Evolutionary conservation across 2,888 invertebrate species (phyloP).

Genomic region (Peribatodes rhomboidaria): DNA sequence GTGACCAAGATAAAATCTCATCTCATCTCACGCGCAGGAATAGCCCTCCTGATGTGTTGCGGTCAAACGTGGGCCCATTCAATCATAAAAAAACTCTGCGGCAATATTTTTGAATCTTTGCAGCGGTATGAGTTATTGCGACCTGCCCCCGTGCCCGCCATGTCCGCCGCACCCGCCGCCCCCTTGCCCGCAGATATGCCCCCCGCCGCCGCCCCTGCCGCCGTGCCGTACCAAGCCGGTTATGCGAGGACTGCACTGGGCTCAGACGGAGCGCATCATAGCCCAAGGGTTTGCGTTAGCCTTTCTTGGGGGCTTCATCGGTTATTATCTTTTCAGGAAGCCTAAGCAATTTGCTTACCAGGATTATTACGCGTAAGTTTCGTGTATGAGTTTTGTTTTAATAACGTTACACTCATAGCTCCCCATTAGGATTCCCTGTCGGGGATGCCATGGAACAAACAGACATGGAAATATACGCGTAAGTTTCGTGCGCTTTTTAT

Average conservation of each 20-base stretch:
- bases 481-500: too few relatives aligned
- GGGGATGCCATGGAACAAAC: too few relatives aligned
- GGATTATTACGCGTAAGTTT: constrained; percentile 87
- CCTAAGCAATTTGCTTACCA: constrained; percentile 88
- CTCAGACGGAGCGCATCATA: constrained; percentile 88
- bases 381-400: not conserved
- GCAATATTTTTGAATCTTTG: not conserved
- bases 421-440: not conserved
- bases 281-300: constrained; percentile 75
- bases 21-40: too few relatives aligned
- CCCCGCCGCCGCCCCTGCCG: constrained; percentile 61
- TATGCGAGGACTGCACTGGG: constrained; percentile 89
- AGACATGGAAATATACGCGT: too few relatives aligned
- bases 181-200: constrained; percentile 64
- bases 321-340: constrained; percentile 81
- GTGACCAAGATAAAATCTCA: too few relatives aligned
- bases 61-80: too few relatives aligned
- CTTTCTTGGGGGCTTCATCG: constrained; percentile 67
- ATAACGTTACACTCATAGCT: not conserved
- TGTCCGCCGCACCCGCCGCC: constrained; percentile 64
- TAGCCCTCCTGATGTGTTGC: too few relatives aligned
- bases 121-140: constrained; percentile 54
- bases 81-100: too few relatives aligned
- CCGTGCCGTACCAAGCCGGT: constrained; percentile 84
- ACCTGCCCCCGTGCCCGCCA: constrained; percentile 55